phyloP scores from a whole-genome alignment of 2,797 vertebrate species.

The Diplodus sargus region DNA sequence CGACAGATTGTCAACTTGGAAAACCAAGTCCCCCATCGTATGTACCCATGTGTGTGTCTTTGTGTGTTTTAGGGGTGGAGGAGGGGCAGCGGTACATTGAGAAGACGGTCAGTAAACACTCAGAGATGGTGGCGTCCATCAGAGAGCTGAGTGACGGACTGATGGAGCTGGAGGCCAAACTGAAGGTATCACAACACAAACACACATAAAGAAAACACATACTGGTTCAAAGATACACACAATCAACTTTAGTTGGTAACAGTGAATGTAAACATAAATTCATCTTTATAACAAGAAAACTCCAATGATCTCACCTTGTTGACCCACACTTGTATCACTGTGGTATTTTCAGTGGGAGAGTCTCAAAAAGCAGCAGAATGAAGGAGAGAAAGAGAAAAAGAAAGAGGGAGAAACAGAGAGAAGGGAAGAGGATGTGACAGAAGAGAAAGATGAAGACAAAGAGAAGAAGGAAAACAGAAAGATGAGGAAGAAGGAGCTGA shows the following conservation, averaged over 20 bases:
- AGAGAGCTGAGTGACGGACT: slow-evolving; percentile 88
- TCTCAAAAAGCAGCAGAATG: slow-evolving; percentile 32
- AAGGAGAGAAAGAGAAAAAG: neutral
- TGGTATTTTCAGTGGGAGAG: slow-evolving; percentile 54
- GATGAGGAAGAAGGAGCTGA: slow-evolving; percentile 27
- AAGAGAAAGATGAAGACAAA: slow-evolving; percentile 16
- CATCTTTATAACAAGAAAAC: no score
- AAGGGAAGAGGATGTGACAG: slow-evolving; percentile 1
- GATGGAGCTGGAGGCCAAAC: slow-evolving; percentile 86
- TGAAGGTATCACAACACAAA: slow-evolving; percentile 82
- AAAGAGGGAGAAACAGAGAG: neutral
- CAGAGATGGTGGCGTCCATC: slow-evolving; percentile 88
- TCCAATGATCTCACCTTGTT: no score
- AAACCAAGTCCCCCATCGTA: no score
- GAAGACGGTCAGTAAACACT: slow-evolving; percentile 89
- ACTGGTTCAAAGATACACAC: no score
- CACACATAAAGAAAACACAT: neutral
- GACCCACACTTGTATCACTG: neutral
- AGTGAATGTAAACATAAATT: no score
- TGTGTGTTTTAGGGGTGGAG: slow-evolving; percentile 84
- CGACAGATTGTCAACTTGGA: no score
- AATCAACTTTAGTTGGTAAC: no score
- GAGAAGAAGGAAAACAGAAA: slow-evolving; percentile 31
- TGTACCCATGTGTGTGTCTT: neutral
- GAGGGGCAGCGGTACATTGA: slow-evolving; percentile 90